Conservation (phyloP, 2,113 vertebrate species). For the Larimichthys crocea region DNA sequence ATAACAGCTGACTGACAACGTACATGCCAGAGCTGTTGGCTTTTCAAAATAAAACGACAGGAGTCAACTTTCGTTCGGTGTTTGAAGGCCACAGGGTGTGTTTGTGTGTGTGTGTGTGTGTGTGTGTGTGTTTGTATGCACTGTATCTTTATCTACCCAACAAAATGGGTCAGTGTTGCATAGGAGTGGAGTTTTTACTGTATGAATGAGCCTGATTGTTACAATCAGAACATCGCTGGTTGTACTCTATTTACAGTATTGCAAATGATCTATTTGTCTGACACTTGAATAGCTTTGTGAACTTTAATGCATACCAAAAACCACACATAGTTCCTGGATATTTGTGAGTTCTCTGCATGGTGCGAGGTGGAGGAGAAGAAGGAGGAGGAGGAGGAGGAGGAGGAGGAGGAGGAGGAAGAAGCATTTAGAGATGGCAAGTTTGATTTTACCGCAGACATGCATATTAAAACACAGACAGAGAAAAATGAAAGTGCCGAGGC, state of each 20-base stretch:
- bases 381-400: neutral
- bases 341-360: constrained; percentile 15
- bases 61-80: neutral
- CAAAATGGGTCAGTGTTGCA: constrained; percentile 30
- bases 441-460: constrained; percentile 7
- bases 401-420: neutral
- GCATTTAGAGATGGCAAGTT: constrained; percentile 2
- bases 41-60: neutral
- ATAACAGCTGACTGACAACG: neutral
- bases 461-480: neutral
- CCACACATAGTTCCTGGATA: neutral
- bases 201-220: constrained; percentile 33
- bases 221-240: neutral
- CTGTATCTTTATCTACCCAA: constrained; percentile 8
- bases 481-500: constrained; percentile 2
- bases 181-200: neutral
- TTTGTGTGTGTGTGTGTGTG: neutral
- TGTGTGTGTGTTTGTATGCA: neutral
- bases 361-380: neutral
- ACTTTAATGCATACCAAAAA: constrained; percentile 5
- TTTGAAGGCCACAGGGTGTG: neutral
- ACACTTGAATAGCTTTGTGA: constrained; percentile 1
- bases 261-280: neutral
- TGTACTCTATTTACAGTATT: neutral
- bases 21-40: neutral